Evolutionary conservation across 2,113 vertebrate genomes (phyloP), one percentile per base, ranked within the genome.

Genomic region (Hyperoodon ampullatus): DNA sequence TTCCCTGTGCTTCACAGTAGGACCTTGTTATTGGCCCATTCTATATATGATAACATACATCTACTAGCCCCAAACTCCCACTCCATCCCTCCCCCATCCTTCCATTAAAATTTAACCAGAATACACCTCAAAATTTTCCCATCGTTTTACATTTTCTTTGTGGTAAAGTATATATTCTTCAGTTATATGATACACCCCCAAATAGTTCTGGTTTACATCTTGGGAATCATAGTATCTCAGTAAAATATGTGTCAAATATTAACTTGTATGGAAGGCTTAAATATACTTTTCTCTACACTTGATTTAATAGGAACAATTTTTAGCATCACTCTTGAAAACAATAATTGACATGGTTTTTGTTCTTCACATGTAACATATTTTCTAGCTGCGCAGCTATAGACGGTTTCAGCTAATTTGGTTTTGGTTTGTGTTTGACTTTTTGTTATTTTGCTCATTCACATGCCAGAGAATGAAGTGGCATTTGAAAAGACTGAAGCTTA

Each of bases 151-250:
- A 26, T 71, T 94, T 94, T 80, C 80, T 83, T 89, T 96, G 86
- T 95, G 78, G 85, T 91, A 91, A 93, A 88, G 72, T 89, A 88
- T 16, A 28, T 66, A 88, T 83, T 95, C 96, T 93, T 94, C 26
- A 83, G 55, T 78, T 80, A 70, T 47, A 39, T n/a, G 39, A 90
- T 61, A 71, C 19, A 65, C 14, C 55, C 53, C 16, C 5, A 96
- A 94, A 84, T 61, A 94, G 42, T 21, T 95, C 92, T 89, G 82
- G 72, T 80, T 94, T 95, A 3, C 14, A 26, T 97, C 78, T 70
- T 35, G 30, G 28, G 30, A 92, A 92, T 72, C 26, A 16, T 81
- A 71, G n/a, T 72, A 95, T 95, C 30, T 95, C 23, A 84, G 21
- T 42, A 81, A 95, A 96, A 80, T 61, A 77, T 47, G 70, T 66